Percentiles rank a stretch among this genome's conserved stretches.
phyloP scores from a whole-genome alignment of 2,797 vertebrate genomes.

The Percopsis omiscomaycus region DNA sequence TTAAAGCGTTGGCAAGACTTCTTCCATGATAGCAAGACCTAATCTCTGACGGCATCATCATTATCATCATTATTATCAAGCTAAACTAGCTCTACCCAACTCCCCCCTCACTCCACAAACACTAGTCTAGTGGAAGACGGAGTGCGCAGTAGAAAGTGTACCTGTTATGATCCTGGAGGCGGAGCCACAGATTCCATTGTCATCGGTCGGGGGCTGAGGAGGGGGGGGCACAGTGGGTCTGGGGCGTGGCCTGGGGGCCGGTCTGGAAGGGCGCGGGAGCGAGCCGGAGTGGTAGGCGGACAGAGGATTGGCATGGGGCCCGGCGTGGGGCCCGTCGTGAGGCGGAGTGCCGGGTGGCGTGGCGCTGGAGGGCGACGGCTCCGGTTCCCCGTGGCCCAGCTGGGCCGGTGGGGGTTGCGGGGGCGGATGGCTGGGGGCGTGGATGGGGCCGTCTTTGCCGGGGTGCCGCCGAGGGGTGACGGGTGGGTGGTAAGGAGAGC shows the following conservation, averaged over 20 bases:
- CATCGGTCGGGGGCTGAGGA: slow-evolving; percentile 79
- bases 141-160: slow-evolving; percentile 54
- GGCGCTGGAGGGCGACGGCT: slow-evolving; percentile 83
- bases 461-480: slow-evolving; percentile 79
- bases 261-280: slow-evolving; percentile 83
- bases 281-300: slow-evolving; percentile 72
- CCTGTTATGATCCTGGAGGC: slow-evolving; percentile 91
- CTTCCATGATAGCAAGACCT: not conserved
- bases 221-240: slow-evolving; percentile 89
- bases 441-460: slow-evolving; percentile 80
- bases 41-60: not conserved
- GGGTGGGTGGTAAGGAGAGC: slow-evolving; percentile 61
- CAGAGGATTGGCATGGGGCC: slow-evolving; percentile 39
- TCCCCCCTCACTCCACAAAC: too few species aligned
- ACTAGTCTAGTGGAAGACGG: not conserved
- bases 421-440: slow-evolving; percentile 91
- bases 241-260: slow-evolving; percentile 85
- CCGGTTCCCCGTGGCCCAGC: slow-evolving; percentile 54
- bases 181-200: slow-evolving; percentile 69
- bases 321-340: slow-evolving; percentile 44
- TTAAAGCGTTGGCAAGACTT: too few species aligned
- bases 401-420: slow-evolving; percentile 85
- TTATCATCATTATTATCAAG: not conserved
- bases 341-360: slow-evolving; percentile 85
- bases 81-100: too few species aligned